Evolutionary conservation across 2,113 vertebrate genomes (phyloP), one percentile per base, ranked within the genome.

Genomic region (Pyxicephalus adspersus): DNA sequence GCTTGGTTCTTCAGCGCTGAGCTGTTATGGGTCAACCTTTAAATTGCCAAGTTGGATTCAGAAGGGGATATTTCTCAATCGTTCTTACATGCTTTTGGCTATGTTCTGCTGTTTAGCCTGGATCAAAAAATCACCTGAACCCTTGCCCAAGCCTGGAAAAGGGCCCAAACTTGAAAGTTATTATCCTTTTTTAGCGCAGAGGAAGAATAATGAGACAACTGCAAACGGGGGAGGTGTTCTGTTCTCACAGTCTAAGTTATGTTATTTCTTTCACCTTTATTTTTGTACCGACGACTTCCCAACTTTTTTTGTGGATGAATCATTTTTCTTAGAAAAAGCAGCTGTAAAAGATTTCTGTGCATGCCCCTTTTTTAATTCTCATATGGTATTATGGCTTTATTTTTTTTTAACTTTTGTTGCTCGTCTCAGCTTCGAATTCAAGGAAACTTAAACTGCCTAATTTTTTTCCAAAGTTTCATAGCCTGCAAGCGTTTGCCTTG

Each of bases 71-170:
- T 65, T 82, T 82, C 80, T 82, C 70, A 20, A 82, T 82, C 55
- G 80, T 82, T 66, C 80, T 74, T 66, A 58, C 70, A 82, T 75
- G 80, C 70, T 71, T 19, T 74, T 75, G 80, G 80, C 80, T 20
- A 75, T 75, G 80, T 82, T 82, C 63, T 75, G 23, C 71, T 82
- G 23, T 82, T 82, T 75, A 75, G 70, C 71, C 70, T 75, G 80
- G 80, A 82, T 82, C 58, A 64, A 81, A 71, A 73, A 73, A 55
- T 65, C 70, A 82, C 80, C 80, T 82, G 80, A 82, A 82, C 80
- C 70, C 58, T 75, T 74, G 70, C 80, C 71, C 80, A 64, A 75
- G 64, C 31, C 2, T 66, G 70, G 71, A 81, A 9, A 75, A 1
- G 54, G 17, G 22, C 29, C 80, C 71, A 82, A n/a, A n/a, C 71